Conservation (phyloP, 2,888 invertebrate species). For the Uropetala carovei region DNA sequence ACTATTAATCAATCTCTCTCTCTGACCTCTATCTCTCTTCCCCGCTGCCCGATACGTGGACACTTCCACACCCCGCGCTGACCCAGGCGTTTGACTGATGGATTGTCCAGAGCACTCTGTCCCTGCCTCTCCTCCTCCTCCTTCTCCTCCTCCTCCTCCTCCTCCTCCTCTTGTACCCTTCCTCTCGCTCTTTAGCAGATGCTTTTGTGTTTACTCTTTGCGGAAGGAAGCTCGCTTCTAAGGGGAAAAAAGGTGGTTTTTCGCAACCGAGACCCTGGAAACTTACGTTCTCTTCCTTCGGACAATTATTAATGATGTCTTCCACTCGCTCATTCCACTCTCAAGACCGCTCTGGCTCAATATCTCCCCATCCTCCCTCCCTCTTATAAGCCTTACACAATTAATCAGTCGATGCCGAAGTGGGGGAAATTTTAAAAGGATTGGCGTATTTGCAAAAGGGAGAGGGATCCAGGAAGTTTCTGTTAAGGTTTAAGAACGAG, state of each 20-base stretch:
- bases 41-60: not conserved
- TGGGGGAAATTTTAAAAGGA: not conserved
- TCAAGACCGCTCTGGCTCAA: not conserved
- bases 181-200: not conserved
- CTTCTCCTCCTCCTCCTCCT: too few relatives aligned
- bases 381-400: not conserved
- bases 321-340: not conserved
- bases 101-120: conserved; percentile 1
- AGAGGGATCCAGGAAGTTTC: too few relatives aligned
- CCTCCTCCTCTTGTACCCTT: too few relatives aligned
- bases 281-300: not conserved
- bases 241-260: not conserved
- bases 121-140: too few relatives aligned
- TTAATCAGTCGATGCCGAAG: not conserved
- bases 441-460: too few relatives aligned
- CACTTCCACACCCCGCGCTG: not conserved
- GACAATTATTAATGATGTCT: conserved; percentile 11
- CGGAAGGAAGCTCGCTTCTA: not conserved
- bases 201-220: not conserved
- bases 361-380: not conserved
- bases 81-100: conserved; percentile 12
- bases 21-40: too few relatives aligned
- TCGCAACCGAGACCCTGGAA: not conserved
- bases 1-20: not conserved
- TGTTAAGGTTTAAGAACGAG: too few relatives aligned